Evolutionary conservation across 2,888 invertebrate genomes (phyloP).

Genomic region (Lasioglossum morio): DNA sequence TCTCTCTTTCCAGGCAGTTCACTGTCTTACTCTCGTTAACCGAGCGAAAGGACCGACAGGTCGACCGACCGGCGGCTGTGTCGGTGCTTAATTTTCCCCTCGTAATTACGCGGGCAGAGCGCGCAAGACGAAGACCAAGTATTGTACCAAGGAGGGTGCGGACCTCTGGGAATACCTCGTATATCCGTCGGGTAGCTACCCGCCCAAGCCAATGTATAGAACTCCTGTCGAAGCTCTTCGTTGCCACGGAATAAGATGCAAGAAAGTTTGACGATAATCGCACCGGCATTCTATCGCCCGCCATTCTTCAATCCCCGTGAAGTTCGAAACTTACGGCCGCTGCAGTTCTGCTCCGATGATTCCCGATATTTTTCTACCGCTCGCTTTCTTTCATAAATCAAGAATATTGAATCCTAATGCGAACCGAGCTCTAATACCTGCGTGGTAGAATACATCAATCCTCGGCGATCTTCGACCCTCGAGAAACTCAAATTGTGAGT

Average conservation of each 20-base stretch:
- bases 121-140: constrained; percentile 74
- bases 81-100: constrained; percentile 85
- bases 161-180: constrained; percentile 72
- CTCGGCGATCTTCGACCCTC: not conserved
- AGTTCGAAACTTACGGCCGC: constrained; percentile 10
- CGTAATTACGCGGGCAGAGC: constrained; percentile 84
- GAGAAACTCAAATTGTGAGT: not conserved
- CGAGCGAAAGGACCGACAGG: constrained; percentile 76
- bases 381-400: not conserved
- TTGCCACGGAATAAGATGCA: constrained; percentile 52
- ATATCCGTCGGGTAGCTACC: constrained; percentile 66
- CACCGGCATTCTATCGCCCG: constrained; percentile 36
- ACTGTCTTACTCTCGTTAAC: constrained; percentile 73
- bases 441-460: no score
- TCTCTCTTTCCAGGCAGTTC: constrained; percentile 16
- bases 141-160: constrained; percentile 74
- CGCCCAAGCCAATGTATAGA: constrained; percentile 62
- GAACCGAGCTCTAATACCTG: not conserved
- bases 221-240: constrained; percentile 64
- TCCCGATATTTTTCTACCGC: not conserved
- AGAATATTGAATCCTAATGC: not conserved
- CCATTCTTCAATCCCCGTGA: constrained; percentile 1
- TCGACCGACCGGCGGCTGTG: constrained; percentile 83
- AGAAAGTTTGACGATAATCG: constrained; percentile 62
- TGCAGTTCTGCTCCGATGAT: not conserved